These are phyloP conservation scores for Phalacrocorax brasilianus DNA, from an alignment of 2,113 vertebrate genomes.

Conservation along the genomic window DNA sequence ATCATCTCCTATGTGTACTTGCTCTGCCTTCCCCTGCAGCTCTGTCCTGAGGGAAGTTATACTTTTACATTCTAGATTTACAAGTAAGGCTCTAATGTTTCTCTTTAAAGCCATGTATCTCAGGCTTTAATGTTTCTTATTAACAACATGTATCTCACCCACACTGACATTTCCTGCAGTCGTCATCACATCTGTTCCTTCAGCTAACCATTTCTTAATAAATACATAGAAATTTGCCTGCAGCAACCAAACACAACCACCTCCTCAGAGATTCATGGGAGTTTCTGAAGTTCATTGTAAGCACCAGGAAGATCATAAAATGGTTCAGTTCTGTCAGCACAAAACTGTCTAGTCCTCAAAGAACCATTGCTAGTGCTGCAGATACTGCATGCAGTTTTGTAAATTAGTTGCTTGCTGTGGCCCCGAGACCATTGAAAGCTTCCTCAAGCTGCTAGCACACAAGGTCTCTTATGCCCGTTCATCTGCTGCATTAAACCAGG, in stretches of 20 bases:
- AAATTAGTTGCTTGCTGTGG: not conserved
- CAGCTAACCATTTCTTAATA: constrained; percentile 27
- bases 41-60: not conserved
- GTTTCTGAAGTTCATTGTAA: not conserved
- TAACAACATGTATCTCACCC: not conserved
- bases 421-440: not conserved
- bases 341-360: not conserved
- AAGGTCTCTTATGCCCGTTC: not conserved
- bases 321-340: not conserved
- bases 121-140: not conserved
- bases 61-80: not conserved
- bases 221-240: not conserved
- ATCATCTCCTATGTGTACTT: not conserved
- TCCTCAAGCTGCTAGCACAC: not conserved
- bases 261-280: constrained; percentile 1
- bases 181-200: constrained; percentile 36
- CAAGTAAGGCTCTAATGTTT: not conserved
- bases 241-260: constrained; percentile 15
- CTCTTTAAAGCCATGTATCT: not conserved
- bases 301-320: not conserved
- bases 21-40: constrained; percentile 50
- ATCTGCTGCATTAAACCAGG: not conserved
- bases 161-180: constrained; percentile 42
- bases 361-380: not conserved
- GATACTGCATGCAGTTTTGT: not conserved